Base-by-base conservation (phyloP, 2,113 vertebrate genomes). In the Pomatostomus ruficeps region DNA sequence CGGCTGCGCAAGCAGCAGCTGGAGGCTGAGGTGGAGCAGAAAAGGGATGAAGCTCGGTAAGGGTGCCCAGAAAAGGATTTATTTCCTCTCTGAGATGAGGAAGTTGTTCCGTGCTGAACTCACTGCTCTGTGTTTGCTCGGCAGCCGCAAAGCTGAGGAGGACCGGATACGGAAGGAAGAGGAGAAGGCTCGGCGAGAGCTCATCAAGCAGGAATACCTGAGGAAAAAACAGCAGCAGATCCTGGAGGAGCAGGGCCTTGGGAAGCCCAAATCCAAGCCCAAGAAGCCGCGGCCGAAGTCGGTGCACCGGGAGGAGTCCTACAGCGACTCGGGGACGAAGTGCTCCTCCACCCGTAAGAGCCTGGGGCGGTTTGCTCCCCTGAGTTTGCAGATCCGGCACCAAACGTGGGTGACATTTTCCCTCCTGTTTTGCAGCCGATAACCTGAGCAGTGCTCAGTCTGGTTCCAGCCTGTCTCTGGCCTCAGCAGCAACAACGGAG, bases 161-260 rank as follows among this genome's bases (percentile, higher is more conserved):
- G 99, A 99, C 3, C 98, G 99, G 15, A 76, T 99, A 92, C 98
- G 99, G 51, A 99, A 99, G 74, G 99, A 99, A 8, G 99, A 99
- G 45, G 99, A 99, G 97, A 99, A 99, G 92, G 98, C 98, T 0
- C 98, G 99, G 31, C 97, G 99, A 38, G 99, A 99, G 58, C 98
- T 99, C 48, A 99, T 99, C 68, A 99, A 99, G 87, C 99, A 99
- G 92, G 99, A 99, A 6, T 99, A 99, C 92, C 95, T 99, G 61
- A 97, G 99, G 55, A 97, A 98, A 91, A 99, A 99, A 94, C 99
- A 99, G 97, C 99, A 99, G 92, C 98, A 99, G 88, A 98, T 99
- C 19, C 85, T 99, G 8, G 99, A 99, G 75, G 99, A 99, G 82
- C 99, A 99, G 74, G 99, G 99, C 4, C 97, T 98, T 28, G 97